Evolutionary conservation across 2,113 vertebrate species (phyloP).

Genomic region (Hippolais icterina): DNA sequence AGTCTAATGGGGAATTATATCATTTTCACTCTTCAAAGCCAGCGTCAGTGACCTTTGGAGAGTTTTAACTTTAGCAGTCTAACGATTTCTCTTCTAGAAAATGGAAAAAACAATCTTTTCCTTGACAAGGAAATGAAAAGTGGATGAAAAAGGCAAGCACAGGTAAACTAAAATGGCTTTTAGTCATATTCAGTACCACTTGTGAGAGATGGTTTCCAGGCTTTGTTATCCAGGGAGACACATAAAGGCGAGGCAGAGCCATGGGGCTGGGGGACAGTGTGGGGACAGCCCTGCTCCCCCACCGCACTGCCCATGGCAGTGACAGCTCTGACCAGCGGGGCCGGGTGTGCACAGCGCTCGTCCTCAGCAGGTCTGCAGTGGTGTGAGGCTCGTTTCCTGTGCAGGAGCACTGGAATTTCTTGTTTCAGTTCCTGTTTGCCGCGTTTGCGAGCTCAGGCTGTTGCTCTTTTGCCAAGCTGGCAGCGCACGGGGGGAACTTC

Average conservation of each 20-base stretch:
- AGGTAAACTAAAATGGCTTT: background rate
- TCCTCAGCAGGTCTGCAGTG: background rate
- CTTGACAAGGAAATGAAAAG: background rate
- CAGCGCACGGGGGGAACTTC: slow-evolving; percentile 65
- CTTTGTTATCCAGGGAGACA: background rate
- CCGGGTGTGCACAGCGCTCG: accelerated
- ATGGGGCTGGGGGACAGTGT: accelerated
- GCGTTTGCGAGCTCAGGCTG: slow-evolving; percentile 4
- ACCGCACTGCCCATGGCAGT: accelerated
- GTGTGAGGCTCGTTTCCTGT: slow-evolving; percentile 36
- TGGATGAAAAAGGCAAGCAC: background rate
- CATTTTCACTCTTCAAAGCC: slow-evolving; percentile 47
- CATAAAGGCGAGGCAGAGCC: background rate
- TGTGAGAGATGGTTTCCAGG: background rate
- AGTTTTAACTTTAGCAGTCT: slow-evolving; percentile 31
- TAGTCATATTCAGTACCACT: background rate
- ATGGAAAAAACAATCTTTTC: background rate
- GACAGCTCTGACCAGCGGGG: background rate
- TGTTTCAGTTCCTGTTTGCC: slow-evolving; percentile 56
- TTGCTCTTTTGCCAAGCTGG: slow-evolving; percentile 73
- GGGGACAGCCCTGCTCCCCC: background rate
- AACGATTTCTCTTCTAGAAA: slow-evolving; percentile 3
- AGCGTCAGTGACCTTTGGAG: slow-evolving; percentile 46
- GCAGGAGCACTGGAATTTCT: slow-evolving; percentile 51
- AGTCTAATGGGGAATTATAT: slow-evolving; percentile 52